Evolutionary conservation across 37 sponge, comb jelly and placozoan genomes (phyloP).

Genomic region (Cliona cf. orientalis): DNA sequence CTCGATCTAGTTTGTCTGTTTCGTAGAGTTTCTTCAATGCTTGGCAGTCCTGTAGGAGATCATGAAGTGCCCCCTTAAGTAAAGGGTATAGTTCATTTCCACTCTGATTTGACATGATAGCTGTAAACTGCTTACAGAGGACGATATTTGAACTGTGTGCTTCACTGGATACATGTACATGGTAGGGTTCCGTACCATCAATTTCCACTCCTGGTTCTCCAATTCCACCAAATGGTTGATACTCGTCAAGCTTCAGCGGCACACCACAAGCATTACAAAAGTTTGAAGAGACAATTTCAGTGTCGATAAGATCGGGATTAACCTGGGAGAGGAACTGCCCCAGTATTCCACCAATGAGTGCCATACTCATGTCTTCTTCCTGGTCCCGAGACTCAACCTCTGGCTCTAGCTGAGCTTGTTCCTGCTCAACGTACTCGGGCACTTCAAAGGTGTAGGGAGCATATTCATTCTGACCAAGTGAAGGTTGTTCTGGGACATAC

Average conservation of each 20-base stretch:
- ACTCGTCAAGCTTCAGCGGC: neutral
- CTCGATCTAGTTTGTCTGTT: slow-evolving; percentile 8
- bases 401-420: neutral
- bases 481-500: too few species aligned
- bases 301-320: slow-evolving; percentile 14
- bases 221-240: neutral
- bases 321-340: neutral
- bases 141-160: neutral
- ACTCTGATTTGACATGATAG: neutral
- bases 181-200: neutral
- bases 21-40: neutral
- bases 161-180: slow-evolving; percentile 1
- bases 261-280: slow-evolving; percentile 39
- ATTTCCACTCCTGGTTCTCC: slow-evolving; percentile 1
- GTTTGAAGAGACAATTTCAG: neutral
- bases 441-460: neutral
- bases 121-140: neutral
- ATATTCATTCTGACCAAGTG: too few species aligned
- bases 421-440: neutral
- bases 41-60: neutral
- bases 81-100: neutral
- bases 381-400: neutral
- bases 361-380: neutral
- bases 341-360: neutral
- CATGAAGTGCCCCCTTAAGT: neutral